Evolutionary conservation across 2,113 vertebrate species (phyloP), one percentile per base, ranked within the genome.

Genomic region (Trachemys scripta): DNA sequence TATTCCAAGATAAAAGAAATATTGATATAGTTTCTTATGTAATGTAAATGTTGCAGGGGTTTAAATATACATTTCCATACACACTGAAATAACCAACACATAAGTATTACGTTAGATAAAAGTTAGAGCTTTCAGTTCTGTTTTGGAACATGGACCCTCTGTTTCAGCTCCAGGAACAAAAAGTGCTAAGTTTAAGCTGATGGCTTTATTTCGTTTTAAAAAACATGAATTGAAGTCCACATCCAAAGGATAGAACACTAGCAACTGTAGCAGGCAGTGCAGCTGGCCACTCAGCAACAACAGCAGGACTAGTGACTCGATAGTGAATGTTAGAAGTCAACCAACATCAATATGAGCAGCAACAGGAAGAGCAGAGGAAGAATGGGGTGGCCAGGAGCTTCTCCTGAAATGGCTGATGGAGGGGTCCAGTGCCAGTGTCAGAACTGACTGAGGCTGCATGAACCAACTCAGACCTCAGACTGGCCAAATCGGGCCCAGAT

Each of bases 221-320:
- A 87, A 69, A 93, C 90, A 92, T 96, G 84, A 88, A 95, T 87
- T 92, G 90, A 84, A 96, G 91, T 59, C 45, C 94, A 42, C 25
- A 93, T 96, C 90, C 65, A 95, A 95, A 87, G 96, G 90, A 92
- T 57, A 93, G 92, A 95, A 97, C 97, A 95, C 79, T 85, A 95
- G 83, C 87, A 75, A 75, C 72, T 42, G 38, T 38, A 42, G 19
- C 72, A 42, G 38, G 38, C 19, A 42, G 22, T 75, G 22, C 38
- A 42, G 38, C 38, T 45, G 22, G 20, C n/a, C 22, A 42, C n/a
- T 45, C 20, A 75, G 72, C 72, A 75, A 42, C 20, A 75, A 25
- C 72, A 75, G n/a, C 20, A 45, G 22, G 22, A 22, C n/a, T 22
- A 75, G 22, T 38, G n/a, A 72, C n/a, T 9, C 4, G 5, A 22